Evolutionary conservation across 2,113 vertebrate genomes (phyloP), one percentile per base, ranked within the genome.

Genomic region (Hippoglossus stenolepis): DNA sequence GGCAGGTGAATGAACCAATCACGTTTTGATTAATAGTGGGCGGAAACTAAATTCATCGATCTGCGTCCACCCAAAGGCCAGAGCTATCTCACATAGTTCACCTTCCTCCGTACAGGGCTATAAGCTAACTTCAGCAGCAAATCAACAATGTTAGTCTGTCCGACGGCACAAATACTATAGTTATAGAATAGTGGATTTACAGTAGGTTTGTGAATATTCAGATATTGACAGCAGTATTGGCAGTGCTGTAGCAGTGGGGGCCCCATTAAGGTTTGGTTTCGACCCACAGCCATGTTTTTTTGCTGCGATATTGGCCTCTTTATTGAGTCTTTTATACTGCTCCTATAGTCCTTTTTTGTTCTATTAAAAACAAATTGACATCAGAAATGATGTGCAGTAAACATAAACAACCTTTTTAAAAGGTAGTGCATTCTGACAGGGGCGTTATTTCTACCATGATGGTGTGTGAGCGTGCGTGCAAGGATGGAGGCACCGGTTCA

Each of bases 401-500:
- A 58, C n/a, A 60, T 31, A n/a, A 23, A 51, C 62, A 60, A 1
- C 57, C 66, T 47, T 79, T 49, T 53, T 6, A 38, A 73, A 43
- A 72, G 59, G 73, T 60, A 56, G 58, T 60, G 21, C 65, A 43
- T 71, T 64, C 70, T 80, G 81, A 80, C 78, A 83, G 66, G 65
- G 56, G 68, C 21, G 73, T 85, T 62, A 65, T 70, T 71, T 56
- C 45, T 11, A 21, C 23, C 18, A 24, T 5, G 57, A 49, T 45
- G 73, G 61, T 5, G 28, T 79, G 72, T 68, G 69, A 62, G 65
- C 64, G 65, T 67, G 65, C 31, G 13, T 56, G 65, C 8, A 35
- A 65, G 77, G 61, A 80, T 60, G 60, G 79, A 77, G 75, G 66
- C 67, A 51, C 69, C 18, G 63, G 75, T 84, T 87, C 80, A 85